These are phyloP conservation scores for Bombus pascuorum DNA, from an alignment of 1,140 invertebrate species.

Conservation along the genomic window DNA sequence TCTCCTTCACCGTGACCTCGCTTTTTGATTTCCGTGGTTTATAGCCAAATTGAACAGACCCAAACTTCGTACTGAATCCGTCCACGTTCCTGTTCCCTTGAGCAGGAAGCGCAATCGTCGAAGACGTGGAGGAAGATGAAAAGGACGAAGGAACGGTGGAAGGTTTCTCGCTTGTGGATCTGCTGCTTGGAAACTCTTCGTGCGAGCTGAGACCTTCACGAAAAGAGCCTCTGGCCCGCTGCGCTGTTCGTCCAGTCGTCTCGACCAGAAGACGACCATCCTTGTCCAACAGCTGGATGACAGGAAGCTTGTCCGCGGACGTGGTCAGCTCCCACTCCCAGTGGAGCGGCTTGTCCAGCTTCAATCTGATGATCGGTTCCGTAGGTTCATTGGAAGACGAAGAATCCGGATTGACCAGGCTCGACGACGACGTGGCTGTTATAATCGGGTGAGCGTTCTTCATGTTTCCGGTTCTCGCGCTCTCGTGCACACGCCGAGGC, in stretches of 20 bases:
- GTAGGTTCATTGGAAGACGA: constrained; percentile 35
- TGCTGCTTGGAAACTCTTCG: constrained; percentile 66
- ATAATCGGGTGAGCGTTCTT: constrained; percentile 69
- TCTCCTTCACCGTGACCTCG: constrained; percentile 63
- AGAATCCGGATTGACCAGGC: constrained; percentile 50
- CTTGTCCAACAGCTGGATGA: constrained; percentile 76
- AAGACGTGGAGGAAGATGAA: constrained; percentile 8
- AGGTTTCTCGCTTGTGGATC: not conserved
- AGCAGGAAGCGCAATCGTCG: not conserved
- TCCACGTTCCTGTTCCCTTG: constrained; percentile 73
- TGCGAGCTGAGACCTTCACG: constrained; percentile 68
- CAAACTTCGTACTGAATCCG: constrained; percentile 75
- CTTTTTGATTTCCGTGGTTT: constrained; percentile 75
- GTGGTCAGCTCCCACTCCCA: constrained; percentile 79
- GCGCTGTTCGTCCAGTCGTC: constrained; percentile 74
- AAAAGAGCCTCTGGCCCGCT: constrained; percentile 76
- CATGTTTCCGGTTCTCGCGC: constrained; percentile 56
- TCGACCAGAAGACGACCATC: constrained; percentile 76
- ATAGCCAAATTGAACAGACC: constrained; percentile 50
- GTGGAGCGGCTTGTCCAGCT: constrained; percentile 74
- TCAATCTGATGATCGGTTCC: constrained; percentile 74
- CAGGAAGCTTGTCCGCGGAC: constrained; percentile 72
- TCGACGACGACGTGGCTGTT: constrained; percentile 61
- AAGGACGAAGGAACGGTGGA: constrained; percentile 1
- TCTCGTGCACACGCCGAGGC: not conserved